Evolutionary conservation across 2,888 invertebrate genomes (phyloP).

Genomic region (Drosophila eohydei): DNA sequence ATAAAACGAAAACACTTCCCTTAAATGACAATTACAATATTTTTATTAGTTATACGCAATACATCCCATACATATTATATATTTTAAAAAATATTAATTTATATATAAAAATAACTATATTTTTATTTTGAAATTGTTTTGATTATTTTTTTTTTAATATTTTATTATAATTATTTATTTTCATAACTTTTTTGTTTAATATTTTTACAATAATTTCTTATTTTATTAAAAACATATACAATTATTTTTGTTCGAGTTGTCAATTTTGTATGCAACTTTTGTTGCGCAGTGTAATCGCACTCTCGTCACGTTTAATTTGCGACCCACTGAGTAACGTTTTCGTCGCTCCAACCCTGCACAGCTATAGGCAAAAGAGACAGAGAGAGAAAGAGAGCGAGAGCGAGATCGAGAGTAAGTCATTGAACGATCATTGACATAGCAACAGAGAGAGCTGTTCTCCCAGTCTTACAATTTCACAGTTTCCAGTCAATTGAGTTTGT

Average conservation of each 20-base stretch:
- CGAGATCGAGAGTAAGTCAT: constrained; percentile 11
- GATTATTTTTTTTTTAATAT: too few species aligned
- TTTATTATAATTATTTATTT: too few species aligned
- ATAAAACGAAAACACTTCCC: too few species aligned
- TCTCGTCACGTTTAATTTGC: constrained; percentile 22
- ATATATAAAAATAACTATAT: background rate
- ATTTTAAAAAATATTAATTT: background rate
- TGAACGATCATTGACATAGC: constrained; percentile 32
- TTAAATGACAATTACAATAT: too few species aligned
- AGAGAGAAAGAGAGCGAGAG: background rate
- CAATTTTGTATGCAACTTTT: background rate
- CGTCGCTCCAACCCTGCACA: constrained; percentile 12
- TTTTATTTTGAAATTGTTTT: background rate
- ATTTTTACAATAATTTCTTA: too few species aligned
- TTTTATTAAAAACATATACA: too few species aligned
- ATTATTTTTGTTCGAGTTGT: too few species aligned
- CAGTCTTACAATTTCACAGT: constrained; percentile 16
- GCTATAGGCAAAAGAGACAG: background rate
- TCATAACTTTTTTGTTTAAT: too few species aligned
- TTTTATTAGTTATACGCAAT: too few species aligned
- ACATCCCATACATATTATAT: too few species aligned
- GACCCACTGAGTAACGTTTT: constrained; percentile 3
- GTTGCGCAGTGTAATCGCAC: constrained; percentile 22
- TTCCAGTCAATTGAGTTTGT: constrained; percentile 20
- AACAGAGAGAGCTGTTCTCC: constrained; percentile 31